Percentiles rank a stretch among this genome's conserved stretches.
Evolutionary conservation across 2,113 vertebrate species (phyloP).

Genomic region (Thermophis baileyi): DNA sequence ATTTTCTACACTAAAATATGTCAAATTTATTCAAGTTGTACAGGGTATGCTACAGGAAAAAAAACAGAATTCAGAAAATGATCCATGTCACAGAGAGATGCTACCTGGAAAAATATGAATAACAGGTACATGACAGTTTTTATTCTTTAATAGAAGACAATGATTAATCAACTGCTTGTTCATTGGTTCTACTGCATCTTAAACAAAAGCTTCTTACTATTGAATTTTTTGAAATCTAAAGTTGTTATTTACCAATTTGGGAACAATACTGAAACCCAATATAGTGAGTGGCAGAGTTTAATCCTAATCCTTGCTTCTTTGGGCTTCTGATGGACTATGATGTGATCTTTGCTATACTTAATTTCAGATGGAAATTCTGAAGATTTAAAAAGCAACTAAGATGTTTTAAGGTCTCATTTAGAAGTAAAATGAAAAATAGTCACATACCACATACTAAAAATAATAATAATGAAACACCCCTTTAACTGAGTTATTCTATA

Average conservation of each 20-base stretch:
- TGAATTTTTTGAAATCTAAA: not conserved
- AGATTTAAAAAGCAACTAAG: not conserved
- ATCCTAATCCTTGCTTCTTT: not conserved
- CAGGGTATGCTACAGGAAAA: not conserved
- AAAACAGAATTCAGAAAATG: not conserved
- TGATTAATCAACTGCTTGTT: not conserved
- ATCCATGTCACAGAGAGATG: not conserved
- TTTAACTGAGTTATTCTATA: not conserved
- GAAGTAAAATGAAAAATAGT: conserved; percentile 3
- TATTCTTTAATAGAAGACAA: not conserved
- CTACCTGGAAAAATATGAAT: not conserved
- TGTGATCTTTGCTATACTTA: not conserved
- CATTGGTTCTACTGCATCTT: not conserved
- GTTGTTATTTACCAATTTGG: not conserved
- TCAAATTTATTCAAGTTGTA: not conserved
- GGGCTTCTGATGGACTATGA: not conserved
- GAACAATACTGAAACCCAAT: not conserved
- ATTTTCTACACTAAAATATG: not conserved
- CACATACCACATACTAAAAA: not conserved
- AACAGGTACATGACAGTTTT: not conserved
- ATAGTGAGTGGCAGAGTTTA: not conserved
- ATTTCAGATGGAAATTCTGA: not conserved
- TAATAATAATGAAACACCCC: not conserved
- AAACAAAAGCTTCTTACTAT: not conserved
- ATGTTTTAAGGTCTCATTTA: not conserved